Evolutionary conservation across 2,113 vertebrate genomes (phyloP).

Genomic region (Stictonetta naevosa): DNA sequence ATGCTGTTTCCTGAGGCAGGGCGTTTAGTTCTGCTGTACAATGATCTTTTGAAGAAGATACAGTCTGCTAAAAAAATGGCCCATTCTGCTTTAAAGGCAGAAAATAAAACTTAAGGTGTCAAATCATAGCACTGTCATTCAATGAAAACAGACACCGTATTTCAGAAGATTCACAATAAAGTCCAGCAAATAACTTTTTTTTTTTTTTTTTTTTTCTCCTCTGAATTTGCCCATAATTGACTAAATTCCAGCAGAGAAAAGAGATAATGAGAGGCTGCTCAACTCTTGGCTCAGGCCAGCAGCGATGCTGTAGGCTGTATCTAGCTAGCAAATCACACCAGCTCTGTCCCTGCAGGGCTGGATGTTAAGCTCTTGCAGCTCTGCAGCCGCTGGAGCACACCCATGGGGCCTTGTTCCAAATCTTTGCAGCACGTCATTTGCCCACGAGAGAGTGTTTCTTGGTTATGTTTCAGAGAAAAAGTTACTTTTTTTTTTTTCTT

Average conservation of each 20-base stretch:
- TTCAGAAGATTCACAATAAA: conserved; percentile 21
- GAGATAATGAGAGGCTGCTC: background rate
- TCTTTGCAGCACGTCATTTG: background rate
- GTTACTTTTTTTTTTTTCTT: background rate
- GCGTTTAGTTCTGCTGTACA: conserved; percentile 33
- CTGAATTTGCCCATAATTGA: conserved; percentile 6
- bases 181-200: conserved; percentile 16
- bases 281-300: background rate
- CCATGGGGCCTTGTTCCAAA: background rate
- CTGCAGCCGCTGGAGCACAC: background rate
- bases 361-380: background rate
- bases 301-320: background rate
- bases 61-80: conserved; percentile 30
- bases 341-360: background rate
- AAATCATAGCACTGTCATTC: background rate
- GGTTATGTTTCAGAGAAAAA: conserved; percentile 30
- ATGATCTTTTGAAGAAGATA: conserved; percentile 30
- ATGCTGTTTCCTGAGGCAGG: conserved; percentile 41
- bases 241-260: conserved; percentile 2
- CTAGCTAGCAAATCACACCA: background rate
- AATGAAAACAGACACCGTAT: background rate
- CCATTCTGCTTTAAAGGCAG: conserved; percentile 17
- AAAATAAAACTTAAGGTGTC: conserved; percentile 53
- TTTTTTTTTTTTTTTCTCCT: background rate
- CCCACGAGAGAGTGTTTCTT: background rate